phyloP scores from a whole-genome alignment of 2,888 invertebrate genomes.

The Nezara viridula region DNA sequence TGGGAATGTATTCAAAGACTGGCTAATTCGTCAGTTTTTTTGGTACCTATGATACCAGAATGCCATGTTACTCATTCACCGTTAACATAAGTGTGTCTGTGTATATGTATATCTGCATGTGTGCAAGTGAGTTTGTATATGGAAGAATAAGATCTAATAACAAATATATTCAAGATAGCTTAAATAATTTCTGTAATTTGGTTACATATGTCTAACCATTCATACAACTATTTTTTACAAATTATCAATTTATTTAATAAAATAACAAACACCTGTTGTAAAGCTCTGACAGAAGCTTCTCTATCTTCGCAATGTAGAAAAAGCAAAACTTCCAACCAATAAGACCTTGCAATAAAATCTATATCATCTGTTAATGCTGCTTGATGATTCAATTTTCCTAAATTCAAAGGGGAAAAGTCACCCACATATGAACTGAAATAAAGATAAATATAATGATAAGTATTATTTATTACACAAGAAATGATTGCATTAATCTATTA shows the following conservation, averaged over 20 bases:
- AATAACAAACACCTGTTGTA: conserved; percentile 60
- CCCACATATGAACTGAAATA: conserved; percentile 65
- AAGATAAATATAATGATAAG: not conserved
- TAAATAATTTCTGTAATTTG: too few relatives aligned
- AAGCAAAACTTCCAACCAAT: conserved; percentile 66
- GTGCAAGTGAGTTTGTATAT: too few relatives aligned
- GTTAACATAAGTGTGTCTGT: too few relatives aligned
- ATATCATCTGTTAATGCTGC: conserved; percentile 62
- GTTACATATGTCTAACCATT: too few relatives aligned
- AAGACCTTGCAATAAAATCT: conserved; percentile 64
- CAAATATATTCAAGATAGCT: too few relatives aligned
- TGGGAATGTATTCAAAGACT: too few relatives aligned
- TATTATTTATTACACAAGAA: not conserved
- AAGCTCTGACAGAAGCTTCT: conserved; percentile 61
- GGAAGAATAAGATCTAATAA: too few relatives aligned
- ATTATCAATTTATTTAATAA: not conserved
- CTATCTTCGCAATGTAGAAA: conserved; percentile 65
- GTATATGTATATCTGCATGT: too few relatives aligned
- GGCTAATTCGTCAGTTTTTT: too few relatives aligned
- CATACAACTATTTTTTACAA: not conserved
- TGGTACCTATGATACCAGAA: too few relatives aligned
- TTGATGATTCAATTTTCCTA: conserved; percentile 65
- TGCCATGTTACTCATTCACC: too few relatives aligned
- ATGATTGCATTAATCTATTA: not conserved
- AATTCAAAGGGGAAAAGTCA: conserved; percentile 65